Evolutionary conservation across 2,888 invertebrate species (phyloP).

Genomic region (Caenorhabditis sp.): DNA sequence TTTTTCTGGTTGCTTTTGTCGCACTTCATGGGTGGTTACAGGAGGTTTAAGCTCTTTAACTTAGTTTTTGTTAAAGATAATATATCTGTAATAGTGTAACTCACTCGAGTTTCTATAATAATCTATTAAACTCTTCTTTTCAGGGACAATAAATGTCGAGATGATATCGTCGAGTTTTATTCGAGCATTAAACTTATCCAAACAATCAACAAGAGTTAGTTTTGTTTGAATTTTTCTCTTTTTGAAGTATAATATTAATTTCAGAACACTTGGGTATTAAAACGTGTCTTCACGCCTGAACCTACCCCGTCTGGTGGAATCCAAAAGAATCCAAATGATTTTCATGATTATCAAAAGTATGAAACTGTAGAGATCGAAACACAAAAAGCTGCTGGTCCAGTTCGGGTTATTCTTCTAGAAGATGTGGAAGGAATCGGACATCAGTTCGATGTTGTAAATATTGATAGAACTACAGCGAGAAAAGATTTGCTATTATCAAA

Average conservation of each 20-base stretch:
- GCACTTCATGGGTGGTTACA: neutral
- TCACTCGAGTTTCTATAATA: too few relatives aligned
- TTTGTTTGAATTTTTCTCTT: neutral
- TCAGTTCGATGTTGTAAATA: slow-evolving; percentile 66
- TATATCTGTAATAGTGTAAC: too few relatives aligned
- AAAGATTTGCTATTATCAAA: slow-evolving; percentile 55
- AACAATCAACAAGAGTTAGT: slow-evolving; percentile 19
- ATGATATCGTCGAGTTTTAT: neutral
- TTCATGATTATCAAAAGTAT: slow-evolving; percentile 57
- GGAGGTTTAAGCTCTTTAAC: too few relatives aligned
- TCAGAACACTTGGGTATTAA: slow-evolving; percentile 60
- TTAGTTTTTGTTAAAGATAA: too few relatives aligned
- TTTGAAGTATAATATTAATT: slow-evolving; percentile 13
- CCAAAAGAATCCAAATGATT: slow-evolving; percentile 64
- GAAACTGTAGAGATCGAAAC: slow-evolving; percentile 56
- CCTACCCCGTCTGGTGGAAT: slow-evolving; percentile 51
- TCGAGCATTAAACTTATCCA: slow-evolving; percentile 12
- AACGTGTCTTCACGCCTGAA: slow-evolving; percentile 57
- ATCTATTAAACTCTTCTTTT: too few relatives aligned
- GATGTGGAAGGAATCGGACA: slow-evolving; percentile 69
- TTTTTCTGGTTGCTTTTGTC: slow-evolving; percentile 8
- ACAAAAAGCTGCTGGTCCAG: slow-evolving; percentile 51
- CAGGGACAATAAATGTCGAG: neutral
- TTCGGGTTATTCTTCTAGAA: slow-evolving; percentile 64
- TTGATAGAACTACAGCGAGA: slow-evolving; percentile 55